These are phyloP conservation scores for Trachelus troglodyta DNA, from an alignment of 2,888 invertebrate species.

Conservation along the genomic window DNA sequence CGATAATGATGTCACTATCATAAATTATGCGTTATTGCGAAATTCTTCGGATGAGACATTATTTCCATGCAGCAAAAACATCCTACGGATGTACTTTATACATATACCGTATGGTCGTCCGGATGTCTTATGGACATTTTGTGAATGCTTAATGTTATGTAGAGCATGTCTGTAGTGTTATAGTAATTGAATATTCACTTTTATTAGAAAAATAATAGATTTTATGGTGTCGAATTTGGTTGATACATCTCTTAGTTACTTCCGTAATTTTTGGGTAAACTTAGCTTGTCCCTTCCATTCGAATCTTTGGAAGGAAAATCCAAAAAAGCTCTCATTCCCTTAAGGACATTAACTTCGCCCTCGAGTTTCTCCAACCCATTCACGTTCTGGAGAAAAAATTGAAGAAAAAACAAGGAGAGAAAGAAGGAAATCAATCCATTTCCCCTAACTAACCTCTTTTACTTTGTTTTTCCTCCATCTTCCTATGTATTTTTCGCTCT, in stretches of 20 bases:
- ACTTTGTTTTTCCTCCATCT: slow-evolving; percentile 27
- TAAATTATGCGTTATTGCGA: neutral
- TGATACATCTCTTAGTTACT: neutral
- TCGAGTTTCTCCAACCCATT: slow-evolving; percentile 23
- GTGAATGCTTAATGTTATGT: neutral
- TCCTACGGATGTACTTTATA: neutral
- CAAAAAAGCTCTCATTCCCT: neutral
- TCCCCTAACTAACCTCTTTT: slow-evolving; percentile 27
- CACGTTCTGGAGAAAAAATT: slow-evolving; percentile 32
- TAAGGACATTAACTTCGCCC: neutral
- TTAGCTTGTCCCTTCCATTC: neutral
- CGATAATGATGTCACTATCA: neutral
- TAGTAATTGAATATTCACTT: neutral
- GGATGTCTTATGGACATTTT: neutral
- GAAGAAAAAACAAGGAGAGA: neutral
- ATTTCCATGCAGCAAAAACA: neutral
- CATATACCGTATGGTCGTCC: neutral
- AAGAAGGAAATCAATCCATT: slow-evolving; percentile 25
- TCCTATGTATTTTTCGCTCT: slow-evolving; percentile 50
- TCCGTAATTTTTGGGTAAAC: neutral
- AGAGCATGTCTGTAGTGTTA: too few relatives aligned
- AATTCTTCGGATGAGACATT: neutral
- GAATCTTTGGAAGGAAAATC: neutral
- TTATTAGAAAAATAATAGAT: neutral
- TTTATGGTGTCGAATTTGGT: neutral